Evolutionary conservation across 2,113 vertebrate species (phyloP).

Genomic region (Hipposideros armiger): DNA sequence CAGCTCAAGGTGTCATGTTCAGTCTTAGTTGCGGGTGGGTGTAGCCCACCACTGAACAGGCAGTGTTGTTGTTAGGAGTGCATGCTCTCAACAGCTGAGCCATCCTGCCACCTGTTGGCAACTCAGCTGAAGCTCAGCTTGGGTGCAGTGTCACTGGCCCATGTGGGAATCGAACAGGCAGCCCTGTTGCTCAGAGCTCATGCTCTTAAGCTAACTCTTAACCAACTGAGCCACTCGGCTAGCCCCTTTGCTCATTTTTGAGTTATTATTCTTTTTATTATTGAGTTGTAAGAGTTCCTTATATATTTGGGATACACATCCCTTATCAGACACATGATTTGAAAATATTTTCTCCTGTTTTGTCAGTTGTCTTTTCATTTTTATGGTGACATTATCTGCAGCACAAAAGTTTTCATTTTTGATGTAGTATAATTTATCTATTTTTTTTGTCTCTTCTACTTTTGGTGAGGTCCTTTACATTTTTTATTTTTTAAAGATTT

Average conservation of each 20-base stretch:
- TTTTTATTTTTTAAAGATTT: neutral
- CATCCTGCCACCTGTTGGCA: too few relatives aligned
- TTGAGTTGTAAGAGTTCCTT: neutral
- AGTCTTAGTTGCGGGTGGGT: too few relatives aligned
- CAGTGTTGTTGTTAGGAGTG: too few relatives aligned
- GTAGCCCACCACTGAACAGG: too few relatives aligned
- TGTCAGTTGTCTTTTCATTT: neutral
- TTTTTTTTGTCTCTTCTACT: neutral
- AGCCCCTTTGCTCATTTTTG: neutral
- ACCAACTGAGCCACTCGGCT: too few relatives aligned
- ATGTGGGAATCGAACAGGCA: too few relatives aligned
- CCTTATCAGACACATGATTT: neutral
- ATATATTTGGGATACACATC: neutral
- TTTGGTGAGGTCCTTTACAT: neutral
- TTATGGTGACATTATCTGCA: neutral
- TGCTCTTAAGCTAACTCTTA: too few relatives aligned
- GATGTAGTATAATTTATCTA: neutral
- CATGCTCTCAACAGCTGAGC: too few relatives aligned
- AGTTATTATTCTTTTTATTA: neutral
- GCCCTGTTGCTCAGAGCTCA: too few relatives aligned
- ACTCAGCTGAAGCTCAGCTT: too few relatives aligned
- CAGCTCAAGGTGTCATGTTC: too few relatives aligned
- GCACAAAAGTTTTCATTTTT: neutral
- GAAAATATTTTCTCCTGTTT: neutral
- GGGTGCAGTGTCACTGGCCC: too few relatives aligned